Evolutionary conservation across 2,797 vertebrate genomes (phyloP).

Genomic region (Carduelis carduelis): DNA sequence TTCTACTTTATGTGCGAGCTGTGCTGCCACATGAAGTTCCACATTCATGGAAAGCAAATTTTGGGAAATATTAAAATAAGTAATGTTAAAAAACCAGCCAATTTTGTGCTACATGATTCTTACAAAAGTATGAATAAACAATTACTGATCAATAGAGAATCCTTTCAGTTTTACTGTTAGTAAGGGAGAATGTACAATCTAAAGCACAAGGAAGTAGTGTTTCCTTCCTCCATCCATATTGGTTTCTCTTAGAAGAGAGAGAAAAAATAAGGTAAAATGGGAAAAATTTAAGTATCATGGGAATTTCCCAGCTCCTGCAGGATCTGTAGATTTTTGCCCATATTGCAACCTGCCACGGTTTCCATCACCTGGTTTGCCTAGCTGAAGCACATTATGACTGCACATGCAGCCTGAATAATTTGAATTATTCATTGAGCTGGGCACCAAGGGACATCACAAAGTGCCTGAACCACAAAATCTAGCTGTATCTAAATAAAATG

Average conservation of each 20-base stretch:
- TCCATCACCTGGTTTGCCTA: not conserved
- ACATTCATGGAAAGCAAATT: not conserved
- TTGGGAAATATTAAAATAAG: not conserved
- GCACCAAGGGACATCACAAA: not conserved
- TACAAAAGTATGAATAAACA: not conserved
- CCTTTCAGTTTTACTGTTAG: not conserved
- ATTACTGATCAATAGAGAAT: not conserved
- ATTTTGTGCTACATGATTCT: not conserved
- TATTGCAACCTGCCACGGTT: not conserved
- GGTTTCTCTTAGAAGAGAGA: not conserved
- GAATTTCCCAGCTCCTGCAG: not conserved
- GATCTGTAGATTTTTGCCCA: not conserved
- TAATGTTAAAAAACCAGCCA: rapidly evolving
- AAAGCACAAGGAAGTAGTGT: not conserved
- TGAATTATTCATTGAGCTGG: not conserved
- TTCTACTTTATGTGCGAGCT: not conserved
- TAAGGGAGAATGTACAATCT: not conserved
- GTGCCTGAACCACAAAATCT: not conserved
- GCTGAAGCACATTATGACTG: not conserved
- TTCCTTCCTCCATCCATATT: not conserved
- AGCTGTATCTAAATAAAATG: not conserved
- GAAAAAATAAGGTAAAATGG: not conserved
- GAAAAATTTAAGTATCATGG: not conserved
- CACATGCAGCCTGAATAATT: not conserved
- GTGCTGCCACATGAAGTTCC: not conserved